Percentiles rank a stretch among this genome's conserved stretches.
Conservation (phyloP, 2,888 invertebrate species). For the Tenthredo amoena region DNA sequence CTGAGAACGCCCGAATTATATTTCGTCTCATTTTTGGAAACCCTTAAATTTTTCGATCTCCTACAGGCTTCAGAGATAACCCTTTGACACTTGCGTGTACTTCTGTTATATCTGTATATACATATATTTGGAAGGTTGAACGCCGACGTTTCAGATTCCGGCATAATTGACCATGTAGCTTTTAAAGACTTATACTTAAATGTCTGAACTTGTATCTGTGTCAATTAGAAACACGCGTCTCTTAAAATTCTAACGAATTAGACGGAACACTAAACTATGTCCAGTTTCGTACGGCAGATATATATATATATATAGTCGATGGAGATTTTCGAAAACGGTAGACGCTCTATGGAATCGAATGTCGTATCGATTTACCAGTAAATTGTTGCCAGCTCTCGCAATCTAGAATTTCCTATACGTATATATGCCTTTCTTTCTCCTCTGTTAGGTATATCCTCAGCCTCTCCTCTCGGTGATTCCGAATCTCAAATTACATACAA, state of each 20-base stretch:
- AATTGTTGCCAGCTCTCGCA: neutral
- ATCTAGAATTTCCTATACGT: slow-evolving; percentile 5
- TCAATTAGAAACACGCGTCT: slow-evolving; percentile 4
- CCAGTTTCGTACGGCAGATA: neutral
- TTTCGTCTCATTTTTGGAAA: neutral
- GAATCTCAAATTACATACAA: slow-evolving; percentile 30
- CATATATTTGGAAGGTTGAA: neutral
- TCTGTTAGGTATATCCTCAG: neutral
- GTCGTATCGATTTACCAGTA: slow-evolving; percentile 13
- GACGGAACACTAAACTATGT: neutral
- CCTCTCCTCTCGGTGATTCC: neutral
- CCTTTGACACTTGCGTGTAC: neutral
- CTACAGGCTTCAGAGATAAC: neutral
- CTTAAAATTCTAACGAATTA: neutral
- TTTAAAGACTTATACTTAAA: neutral
- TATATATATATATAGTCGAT: neutral
- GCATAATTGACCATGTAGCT: slow-evolving; percentile 16
- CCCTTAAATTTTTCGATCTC: neutral
- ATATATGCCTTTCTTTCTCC: neutral
- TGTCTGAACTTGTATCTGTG: neutral
- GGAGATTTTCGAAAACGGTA: neutral
- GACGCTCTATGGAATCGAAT: neutral
- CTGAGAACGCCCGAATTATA: neutral
- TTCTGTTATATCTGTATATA: neutral
- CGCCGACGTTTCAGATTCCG: slow-evolving; percentile 28